Evolutionary conservation across 2,888 invertebrate genomes (phyloP).

Genomic region (Choristoneura rosaceana): DNA sequence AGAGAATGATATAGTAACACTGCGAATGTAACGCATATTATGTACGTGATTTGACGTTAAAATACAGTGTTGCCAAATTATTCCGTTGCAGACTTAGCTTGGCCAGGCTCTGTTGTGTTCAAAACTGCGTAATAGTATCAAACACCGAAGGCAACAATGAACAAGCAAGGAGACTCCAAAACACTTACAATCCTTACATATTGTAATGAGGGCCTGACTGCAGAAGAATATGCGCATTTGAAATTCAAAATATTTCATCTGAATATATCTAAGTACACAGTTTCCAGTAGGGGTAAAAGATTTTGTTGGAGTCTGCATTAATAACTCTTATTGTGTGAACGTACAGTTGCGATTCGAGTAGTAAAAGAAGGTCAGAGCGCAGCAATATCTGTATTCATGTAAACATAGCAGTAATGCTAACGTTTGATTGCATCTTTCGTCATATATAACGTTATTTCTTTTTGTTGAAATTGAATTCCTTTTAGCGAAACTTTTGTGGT

Average conservation of each 20-base stretch:
- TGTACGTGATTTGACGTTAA: no score
- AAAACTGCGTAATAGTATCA: not conserved
- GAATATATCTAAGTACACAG: not conserved
- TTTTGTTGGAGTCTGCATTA: not conserved
- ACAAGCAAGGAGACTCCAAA: not conserved
- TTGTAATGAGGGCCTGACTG: not conserved
- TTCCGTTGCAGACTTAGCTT: no score
- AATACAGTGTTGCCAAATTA: no score
- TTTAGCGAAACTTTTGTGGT: no score
- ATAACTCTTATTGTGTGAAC: not conserved
- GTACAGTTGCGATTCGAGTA: not conserved
- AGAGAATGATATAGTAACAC: no score
- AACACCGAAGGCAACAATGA: not conserved
- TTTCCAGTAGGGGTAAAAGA: not conserved
- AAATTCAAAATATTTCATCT: constrained; percentile 9
- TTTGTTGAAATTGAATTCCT: not conserved
- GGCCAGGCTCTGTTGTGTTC: no score
- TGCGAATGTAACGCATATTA: no score
- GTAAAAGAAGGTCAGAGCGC: not conserved
- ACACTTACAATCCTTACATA: not conserved
- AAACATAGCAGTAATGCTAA: not conserved
- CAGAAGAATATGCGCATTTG: constrained; percentile 4
- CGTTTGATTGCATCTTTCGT: not conserved
- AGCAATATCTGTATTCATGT: not conserved
- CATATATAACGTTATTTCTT: not conserved